These are phyloP conservation scores for Antitype chi DNA, from an alignment of 2,888 invertebrate genomes.

Conservation along the genomic window DNA sequence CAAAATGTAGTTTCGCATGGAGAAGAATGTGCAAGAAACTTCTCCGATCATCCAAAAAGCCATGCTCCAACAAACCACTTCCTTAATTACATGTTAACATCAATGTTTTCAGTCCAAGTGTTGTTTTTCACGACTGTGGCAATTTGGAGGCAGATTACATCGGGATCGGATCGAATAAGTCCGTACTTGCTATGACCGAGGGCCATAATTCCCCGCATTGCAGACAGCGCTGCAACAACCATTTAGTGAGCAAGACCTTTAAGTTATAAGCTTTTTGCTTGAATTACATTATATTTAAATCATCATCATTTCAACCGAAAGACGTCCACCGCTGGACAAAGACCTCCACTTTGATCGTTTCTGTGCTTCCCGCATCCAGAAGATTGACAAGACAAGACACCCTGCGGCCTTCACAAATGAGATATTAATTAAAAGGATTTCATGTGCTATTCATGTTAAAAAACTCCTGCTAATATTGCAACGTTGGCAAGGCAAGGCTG, in stretches of 20 bases:
- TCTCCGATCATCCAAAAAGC: background rate
- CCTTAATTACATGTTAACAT: slow-evolving; percentile 16
- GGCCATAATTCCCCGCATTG: slow-evolving; percentile 83
- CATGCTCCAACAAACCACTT: background rate
- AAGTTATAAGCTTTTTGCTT: slow-evolving; percentile 33
- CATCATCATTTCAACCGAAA: too few relatives aligned
- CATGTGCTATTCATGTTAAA: too few relatives aligned
- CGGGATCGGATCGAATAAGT: slow-evolving; percentile 68
- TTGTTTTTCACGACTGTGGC: slow-evolving; percentile 53
- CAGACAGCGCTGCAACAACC: slow-evolving; percentile 80
- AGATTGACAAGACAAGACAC: too few relatives aligned
- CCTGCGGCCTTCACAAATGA: too few relatives aligned
- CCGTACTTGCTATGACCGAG: slow-evolving; percentile 74
- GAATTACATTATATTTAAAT: background rate
- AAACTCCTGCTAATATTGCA: too few relatives aligned
- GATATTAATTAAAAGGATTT: too few relatives aligned
- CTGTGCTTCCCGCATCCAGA: too few relatives aligned
- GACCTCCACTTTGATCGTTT: too few relatives aligned
- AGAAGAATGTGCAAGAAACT: too few relatives aligned
- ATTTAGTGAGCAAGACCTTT: slow-evolving; percentile 49
- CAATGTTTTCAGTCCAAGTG: slow-evolving; percentile 31
- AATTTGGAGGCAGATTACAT: slow-evolving; percentile 69
- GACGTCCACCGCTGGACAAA: too few relatives aligned
- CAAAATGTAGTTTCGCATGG: too few relatives aligned
- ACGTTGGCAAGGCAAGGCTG: too few relatives aligned